Evolutionary conservation across 2,113 vertebrate species (phyloP).

Genomic region (Stigmatopora argus): DNA sequence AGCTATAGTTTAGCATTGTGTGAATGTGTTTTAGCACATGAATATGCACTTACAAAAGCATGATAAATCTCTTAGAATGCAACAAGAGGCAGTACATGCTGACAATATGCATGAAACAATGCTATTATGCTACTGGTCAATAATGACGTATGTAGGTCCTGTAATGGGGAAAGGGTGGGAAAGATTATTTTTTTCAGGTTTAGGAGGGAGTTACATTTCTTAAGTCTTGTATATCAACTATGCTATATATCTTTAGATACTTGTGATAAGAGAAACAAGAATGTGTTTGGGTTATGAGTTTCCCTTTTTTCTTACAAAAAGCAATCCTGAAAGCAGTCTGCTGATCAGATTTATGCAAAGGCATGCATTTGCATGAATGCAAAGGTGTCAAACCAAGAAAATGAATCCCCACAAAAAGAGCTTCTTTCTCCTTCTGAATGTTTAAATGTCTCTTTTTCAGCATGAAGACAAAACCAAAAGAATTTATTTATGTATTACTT

Average conservation of each 20-base stretch:
- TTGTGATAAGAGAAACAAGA: slow-evolving; percentile 48
- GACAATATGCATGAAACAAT: slow-evolving; percentile 70
- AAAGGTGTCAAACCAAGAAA: slow-evolving; percentile 27
- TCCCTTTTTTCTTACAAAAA: slow-evolving; percentile 63
- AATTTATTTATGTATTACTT: slow-evolving; percentile 5
- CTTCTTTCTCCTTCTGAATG: slow-evolving; percentile 54
- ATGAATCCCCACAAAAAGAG: slow-evolving; percentile 3
- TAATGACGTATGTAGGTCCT: slow-evolving; percentile 64
- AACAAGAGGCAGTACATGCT: slow-evolving; percentile 43
- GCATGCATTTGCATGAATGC: slow-evolving; percentile 71
- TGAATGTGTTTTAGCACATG: slow-evolving; percentile 62
- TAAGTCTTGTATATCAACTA: slow-evolving; percentile 61
- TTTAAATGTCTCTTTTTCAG: slow-evolving; percentile 14
- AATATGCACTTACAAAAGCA: slow-evolving; percentile 65
- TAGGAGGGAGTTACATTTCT: slow-evolving; percentile 48
- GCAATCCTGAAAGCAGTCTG: slow-evolving; percentile 68
- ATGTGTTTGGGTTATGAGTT: slow-evolving; percentile 59
- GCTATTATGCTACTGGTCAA: slow-evolving; percentile 65
- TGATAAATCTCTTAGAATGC: slow-evolving; percentile 54
- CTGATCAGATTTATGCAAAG: slow-evolving; percentile 77
- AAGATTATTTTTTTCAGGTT: slow-evolving; percentile 65
- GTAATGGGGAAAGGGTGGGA: slow-evolving; percentile 54
- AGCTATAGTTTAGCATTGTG: slow-evolving; percentile 60
- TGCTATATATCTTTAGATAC: slow-evolving; percentile 56
- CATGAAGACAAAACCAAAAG: slow-evolving; percentile 22